Percentiles rank a stretch among this genome's conserved stretches.
phyloP scores from a whole-genome alignment of 2,113 vertebrate species.

The Cinclus cinclus region DNA sequence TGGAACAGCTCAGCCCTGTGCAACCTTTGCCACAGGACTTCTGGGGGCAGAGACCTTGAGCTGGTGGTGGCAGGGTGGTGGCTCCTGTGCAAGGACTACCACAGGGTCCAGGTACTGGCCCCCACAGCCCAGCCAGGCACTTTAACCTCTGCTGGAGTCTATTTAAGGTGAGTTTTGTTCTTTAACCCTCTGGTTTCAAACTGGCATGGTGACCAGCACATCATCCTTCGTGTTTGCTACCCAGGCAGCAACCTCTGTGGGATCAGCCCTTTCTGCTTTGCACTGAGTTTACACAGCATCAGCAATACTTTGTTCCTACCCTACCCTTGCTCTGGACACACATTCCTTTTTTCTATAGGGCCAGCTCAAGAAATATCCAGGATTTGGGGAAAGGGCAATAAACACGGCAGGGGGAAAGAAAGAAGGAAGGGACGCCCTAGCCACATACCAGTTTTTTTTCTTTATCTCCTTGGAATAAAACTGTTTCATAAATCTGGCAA shows the following conservation, averaged over 20 bases:
- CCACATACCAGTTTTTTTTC: neutral
- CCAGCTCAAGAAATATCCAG: neutral
- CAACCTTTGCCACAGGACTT: neutral
- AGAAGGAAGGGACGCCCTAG: neutral
- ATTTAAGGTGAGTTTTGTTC: neutral
- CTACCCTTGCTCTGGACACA: neutral
- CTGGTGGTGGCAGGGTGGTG: neutral
- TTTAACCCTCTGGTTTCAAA: neutral
- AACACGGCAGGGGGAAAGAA: neutral
- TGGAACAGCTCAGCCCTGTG: neutral
- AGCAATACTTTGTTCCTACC: neutral
- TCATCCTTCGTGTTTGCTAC: neutral
- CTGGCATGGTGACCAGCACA: neutral
- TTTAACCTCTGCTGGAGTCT: neutral
- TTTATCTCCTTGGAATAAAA: constrained; percentile 23
- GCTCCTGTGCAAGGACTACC: neutral
- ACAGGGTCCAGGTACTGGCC: neutral
- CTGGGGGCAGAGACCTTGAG: neutral
- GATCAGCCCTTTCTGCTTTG: neutral
- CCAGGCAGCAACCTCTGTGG: neutral
- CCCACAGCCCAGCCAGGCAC: neutral
- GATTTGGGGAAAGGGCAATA: neutral
- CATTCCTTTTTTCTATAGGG: neutral
- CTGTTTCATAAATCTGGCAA: constrained; percentile 30
- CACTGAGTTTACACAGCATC: neutral